Conservation (phyloP, 2,888 invertebrate species). For the Rhagonycha lutea region DNA sequence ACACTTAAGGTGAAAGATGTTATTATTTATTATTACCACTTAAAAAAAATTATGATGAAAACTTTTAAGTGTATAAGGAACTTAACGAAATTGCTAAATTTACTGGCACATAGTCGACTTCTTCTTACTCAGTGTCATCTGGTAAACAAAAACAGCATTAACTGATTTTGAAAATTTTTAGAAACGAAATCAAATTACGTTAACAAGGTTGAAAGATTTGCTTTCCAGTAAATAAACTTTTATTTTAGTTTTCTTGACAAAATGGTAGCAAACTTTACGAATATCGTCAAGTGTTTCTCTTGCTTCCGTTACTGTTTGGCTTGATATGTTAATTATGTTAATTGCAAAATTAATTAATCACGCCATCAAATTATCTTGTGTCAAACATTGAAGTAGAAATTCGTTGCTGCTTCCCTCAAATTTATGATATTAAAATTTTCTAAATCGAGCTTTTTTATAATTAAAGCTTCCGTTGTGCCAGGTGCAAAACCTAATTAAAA, state of each 20-base stretch:
- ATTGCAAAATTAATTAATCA: background rate
- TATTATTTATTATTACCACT: background rate
- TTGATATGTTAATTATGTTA: background rate
- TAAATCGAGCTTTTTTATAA: background rate
- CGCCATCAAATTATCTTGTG: background rate
- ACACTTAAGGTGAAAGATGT: background rate
- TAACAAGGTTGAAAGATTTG: background rate
- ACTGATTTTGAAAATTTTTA: background rate
- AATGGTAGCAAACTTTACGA: background rate
- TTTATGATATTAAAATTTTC: background rate
- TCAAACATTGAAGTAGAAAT: background rate
- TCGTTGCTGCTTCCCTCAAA: background rate
- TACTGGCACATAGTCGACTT: background rate
- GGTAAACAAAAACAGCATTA: background rate
- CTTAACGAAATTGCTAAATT: background rate
- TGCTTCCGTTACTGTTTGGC: background rate
- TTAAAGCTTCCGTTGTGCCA: background rate
- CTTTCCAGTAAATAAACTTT: background rate
- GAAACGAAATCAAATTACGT: background rate
- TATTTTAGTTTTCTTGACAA: background rate
- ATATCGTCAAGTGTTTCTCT: background rate
- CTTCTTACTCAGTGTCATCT: background rate
- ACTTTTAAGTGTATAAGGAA: background rate
- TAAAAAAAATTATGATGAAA: background rate
- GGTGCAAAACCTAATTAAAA: constrained; percentile 1